These are phyloP conservation scores for Ictalurus furcatus DNA, from an alignment of 2,113 vertebrate genomes.

Conservation along the genomic window DNA sequence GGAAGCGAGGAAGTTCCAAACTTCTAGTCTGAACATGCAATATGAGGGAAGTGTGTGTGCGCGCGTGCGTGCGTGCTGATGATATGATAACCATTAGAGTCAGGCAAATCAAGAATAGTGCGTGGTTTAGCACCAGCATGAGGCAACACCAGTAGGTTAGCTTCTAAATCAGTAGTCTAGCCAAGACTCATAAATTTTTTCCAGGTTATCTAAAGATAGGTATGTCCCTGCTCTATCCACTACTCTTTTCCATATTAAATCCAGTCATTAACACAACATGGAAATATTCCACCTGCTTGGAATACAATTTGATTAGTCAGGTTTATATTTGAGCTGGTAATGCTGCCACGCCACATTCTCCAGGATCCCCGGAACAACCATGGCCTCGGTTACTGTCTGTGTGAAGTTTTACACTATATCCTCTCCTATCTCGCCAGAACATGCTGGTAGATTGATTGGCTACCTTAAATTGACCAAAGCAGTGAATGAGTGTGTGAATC, in stretches of 20 bases:
- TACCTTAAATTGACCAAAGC: neutral
- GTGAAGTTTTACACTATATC: neutral
- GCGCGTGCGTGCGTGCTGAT: neutral
- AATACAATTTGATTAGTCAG: neutral
- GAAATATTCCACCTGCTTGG: neutral
- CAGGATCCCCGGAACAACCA: neutral
- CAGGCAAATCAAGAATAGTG: neutral
- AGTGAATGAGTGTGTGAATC: neutral
- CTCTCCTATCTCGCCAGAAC: neutral
- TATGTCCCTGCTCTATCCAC: no score
- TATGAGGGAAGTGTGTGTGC: neutral
- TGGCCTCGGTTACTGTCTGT: no score
- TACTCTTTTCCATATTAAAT: neutral
- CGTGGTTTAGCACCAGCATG: neutral
- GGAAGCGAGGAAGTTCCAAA: constrained; percentile 4
- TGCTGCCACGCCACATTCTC: neutral
- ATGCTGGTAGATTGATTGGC: neutral
- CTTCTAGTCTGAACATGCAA: constrained; percentile 12
- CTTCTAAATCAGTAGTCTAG: neutral
- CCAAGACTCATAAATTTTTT: neutral
- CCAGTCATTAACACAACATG: neutral
- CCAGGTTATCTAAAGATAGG: neutral
- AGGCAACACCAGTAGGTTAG: neutral
- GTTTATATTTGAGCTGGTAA: neutral
- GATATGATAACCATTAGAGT: neutral